A percentile compares a stretch with the other conserved stretches of the same genome.
These are phyloP conservation scores for Sitta europaea DNA, from an alignment of 2,113 vertebrate species.

Conservation along the genomic window DNA sequence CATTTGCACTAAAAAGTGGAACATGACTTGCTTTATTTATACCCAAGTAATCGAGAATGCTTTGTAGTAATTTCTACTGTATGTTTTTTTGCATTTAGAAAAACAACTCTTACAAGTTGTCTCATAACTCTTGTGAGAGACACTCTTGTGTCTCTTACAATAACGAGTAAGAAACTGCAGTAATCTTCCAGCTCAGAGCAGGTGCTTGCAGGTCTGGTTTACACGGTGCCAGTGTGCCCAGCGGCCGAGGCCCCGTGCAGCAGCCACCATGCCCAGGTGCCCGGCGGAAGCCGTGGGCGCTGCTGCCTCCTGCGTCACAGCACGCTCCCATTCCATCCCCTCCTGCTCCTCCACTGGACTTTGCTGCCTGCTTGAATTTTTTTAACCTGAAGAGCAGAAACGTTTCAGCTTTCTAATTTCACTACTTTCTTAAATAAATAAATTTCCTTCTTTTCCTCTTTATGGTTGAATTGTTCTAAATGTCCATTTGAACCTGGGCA, in stretches of 20 bases:
- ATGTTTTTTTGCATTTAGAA: neutral
- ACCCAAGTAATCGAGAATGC: neutral
- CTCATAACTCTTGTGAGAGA: too few species aligned
- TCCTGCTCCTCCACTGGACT: neutral
- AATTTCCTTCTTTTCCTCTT: neutral
- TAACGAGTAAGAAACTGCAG: neutral
- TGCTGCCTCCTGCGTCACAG: conserved; percentile 7
- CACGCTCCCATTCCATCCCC: neutral
- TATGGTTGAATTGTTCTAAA: neutral
- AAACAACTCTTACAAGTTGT: too few species aligned
- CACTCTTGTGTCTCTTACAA: neutral
- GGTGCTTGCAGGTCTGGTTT: neutral
- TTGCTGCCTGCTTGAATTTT: neutral
- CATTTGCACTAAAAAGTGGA: neutral
- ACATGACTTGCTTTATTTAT: neutral
- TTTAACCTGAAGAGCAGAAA: neutral
- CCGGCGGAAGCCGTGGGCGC: neutral
- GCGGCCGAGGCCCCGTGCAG: neutral
- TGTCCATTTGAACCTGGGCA: neutral
- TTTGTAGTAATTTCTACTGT: neutral
- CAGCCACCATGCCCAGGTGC: neutral
- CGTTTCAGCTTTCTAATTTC: neutral
- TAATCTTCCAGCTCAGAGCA: neutral
- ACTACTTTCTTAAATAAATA: neutral
- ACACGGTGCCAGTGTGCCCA: neutral